phyloP scores from a whole-genome alignment of 2,113 vertebrate genomes.

The Myotis davidii region DNA sequence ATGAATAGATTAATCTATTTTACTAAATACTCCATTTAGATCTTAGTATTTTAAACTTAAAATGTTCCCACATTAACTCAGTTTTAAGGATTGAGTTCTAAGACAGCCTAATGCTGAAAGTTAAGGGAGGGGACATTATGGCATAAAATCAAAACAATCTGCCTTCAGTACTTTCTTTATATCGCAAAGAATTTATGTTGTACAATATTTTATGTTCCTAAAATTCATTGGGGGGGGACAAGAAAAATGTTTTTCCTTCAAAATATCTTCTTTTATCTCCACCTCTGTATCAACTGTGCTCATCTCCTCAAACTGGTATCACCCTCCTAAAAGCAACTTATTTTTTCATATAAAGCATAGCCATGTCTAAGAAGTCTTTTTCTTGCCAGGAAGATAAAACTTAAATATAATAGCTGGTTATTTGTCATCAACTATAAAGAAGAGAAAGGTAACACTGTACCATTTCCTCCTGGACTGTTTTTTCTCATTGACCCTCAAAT shows the following conservation, averaged over 20 bases:
- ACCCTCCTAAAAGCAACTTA: neutral
- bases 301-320: neutral
- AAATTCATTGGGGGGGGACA: neutral
- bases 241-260: neutral
- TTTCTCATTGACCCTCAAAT: neutral
- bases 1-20: slow-evolving; percentile 10
- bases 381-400: neutral
- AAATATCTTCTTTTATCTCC: neutral
- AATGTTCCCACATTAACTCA: neutral
- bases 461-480: neutral
- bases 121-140: neutral
- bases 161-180: neutral
- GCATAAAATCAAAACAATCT: neutral
- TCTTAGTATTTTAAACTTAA: slow-evolving; percentile 38
- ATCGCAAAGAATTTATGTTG: neutral
- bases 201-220: slow-evolving; percentile 29
- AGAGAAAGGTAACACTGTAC: neutral
- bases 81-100: slow-evolving; percentile 34
- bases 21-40: neutral
- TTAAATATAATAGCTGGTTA: slow-evolving; percentile 16
- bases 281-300: neutral
- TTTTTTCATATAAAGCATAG: slow-evolving; percentile 54
- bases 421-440: neutral
- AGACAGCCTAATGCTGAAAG: neutral
- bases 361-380: neutral